These are phyloP conservation scores for Microcaecilia unicolor DNA, from an alignment of 2,797 vertebrate genomes.

Conservation along the genomic window DNA sequence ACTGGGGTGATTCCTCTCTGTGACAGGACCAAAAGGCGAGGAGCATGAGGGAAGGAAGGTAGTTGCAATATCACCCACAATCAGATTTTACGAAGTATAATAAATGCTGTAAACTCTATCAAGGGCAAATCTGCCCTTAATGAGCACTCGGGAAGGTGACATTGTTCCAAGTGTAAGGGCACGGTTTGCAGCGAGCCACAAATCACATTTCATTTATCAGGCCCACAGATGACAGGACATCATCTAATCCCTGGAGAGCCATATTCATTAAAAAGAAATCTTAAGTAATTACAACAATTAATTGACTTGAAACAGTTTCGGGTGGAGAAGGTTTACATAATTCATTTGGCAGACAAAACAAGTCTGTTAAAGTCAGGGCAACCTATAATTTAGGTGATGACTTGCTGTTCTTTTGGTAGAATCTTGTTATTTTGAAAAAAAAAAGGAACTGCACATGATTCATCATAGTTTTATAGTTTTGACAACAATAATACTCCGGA, in stretches of 20 bases:
- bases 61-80: too few relatives aligned
- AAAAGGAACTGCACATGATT: too few relatives aligned
- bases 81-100: conserved; percentile 7
- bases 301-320: conserved; percentile 78
- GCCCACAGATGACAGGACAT: conserved; percentile 69
- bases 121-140: conserved; percentile 56
- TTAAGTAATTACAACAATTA: conserved; percentile 86
- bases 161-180: conserved; percentile 50
- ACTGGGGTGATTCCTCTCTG: too few relatives aligned
- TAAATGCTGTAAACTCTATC: conserved; percentile 30
- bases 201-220: conserved; percentile 77
- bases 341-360: conserved; percentile 77
- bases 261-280: conserved; percentile 83
- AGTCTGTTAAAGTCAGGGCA: conserved; percentile 41
- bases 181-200: conserved; percentile 59
- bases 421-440: too few relatives aligned
- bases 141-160: conserved; percentile 39
- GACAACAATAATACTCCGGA: too few relatives aligned
- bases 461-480: too few relatives aligned
- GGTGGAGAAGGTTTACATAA: conserved; percentile 77
- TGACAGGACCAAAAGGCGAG: too few relatives aligned
- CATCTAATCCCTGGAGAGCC: conserved; percentile 67
- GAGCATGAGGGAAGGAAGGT: too few relatives aligned
- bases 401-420: too few relatives aligned
- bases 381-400: conserved; percentile 31